These are phyloP conservation scores for Polyommatus iphigenia DNA, from an alignment of 2,888 invertebrate species.

Conservation along the genomic window DNA sequence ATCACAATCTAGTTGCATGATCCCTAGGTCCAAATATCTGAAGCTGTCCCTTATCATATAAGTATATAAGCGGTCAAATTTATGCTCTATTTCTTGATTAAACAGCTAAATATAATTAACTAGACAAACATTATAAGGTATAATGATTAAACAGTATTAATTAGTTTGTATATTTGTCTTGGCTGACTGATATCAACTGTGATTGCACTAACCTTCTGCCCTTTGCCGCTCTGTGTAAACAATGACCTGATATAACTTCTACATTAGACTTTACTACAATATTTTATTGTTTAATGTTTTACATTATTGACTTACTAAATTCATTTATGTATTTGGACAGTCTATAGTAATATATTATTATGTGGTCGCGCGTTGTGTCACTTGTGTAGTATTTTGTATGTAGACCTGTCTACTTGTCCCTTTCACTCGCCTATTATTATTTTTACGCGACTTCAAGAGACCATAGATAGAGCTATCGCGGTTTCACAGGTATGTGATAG, in stretches of 20 bases:
- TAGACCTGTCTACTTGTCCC: too few species aligned
- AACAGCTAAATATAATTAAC: conserved; percentile 32
- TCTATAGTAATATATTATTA: too few species aligned
- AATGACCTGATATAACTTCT: conserved; percentile 53
- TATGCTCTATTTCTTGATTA: conserved; percentile 9
- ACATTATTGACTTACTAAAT: too few species aligned
- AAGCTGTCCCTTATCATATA: not conserved
- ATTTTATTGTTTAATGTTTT: not conserved
- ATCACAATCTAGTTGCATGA: too few species aligned
- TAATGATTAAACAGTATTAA: conserved; percentile 47
- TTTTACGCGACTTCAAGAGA: too few species aligned
- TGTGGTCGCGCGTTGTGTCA: too few species aligned
- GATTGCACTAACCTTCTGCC: conserved; percentile 74
- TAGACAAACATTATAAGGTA: conserved; percentile 38
- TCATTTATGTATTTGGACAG: too few species aligned
- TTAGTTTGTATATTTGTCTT: conserved; percentile 63
- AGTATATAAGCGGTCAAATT: too few species aligned
- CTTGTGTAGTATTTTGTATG: too few species aligned
- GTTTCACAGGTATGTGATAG: too few species aligned
- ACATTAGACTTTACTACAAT: conserved; percentile 35
- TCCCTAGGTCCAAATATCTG: not conserved
- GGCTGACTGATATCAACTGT: conserved; percentile 64
- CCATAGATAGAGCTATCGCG: too few species aligned
- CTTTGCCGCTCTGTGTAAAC: conserved; percentile 53
- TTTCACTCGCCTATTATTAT: too few species aligned